Percentiles rank a stretch among this genome's conserved stretches.
These are phyloP conservation scores for Gymnorhina tibicen DNA, from an alignment of 2,113 vertebrate genomes.

Conservation along the genomic window DNA sequence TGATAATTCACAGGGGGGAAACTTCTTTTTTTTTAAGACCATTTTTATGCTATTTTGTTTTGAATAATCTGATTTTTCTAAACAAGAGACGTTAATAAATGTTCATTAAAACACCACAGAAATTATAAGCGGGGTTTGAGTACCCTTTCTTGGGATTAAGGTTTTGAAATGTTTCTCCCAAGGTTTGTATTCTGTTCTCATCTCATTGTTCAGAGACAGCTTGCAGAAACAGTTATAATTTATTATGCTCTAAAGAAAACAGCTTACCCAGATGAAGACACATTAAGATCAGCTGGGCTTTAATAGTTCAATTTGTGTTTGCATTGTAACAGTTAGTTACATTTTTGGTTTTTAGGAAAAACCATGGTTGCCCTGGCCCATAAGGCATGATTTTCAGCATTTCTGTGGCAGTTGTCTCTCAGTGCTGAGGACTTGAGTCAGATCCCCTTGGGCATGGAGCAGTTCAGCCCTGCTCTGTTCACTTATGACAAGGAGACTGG, in stretches of 20 bases:
- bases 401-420: neutral
- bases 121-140: neutral
- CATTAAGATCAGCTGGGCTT: neutral
- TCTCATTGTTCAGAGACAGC: neutral
- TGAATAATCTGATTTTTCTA: neutral
- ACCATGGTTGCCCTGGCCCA: neutral
- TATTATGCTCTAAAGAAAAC: neutral
- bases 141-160: neutral
- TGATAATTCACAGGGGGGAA: neutral
- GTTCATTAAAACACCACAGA: neutral
- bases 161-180: neutral
- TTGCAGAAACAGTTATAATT: neutral
- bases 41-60: neutral
- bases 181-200: neutral
- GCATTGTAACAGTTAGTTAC: neutral
- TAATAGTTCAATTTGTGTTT: neutral
- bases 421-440: fast-evolving
- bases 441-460: neutral
- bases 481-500: neutral
- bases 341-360: neutral
- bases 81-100: neutral
- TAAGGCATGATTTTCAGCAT: neutral
- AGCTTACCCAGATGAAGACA: neutral
- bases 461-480: neutral
- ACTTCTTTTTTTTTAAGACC: neutral